These are phyloP conservation scores for Whitmania pigra DNA, from an alignment of 1,140 invertebrate species.

Conservation along the genomic window DNA sequence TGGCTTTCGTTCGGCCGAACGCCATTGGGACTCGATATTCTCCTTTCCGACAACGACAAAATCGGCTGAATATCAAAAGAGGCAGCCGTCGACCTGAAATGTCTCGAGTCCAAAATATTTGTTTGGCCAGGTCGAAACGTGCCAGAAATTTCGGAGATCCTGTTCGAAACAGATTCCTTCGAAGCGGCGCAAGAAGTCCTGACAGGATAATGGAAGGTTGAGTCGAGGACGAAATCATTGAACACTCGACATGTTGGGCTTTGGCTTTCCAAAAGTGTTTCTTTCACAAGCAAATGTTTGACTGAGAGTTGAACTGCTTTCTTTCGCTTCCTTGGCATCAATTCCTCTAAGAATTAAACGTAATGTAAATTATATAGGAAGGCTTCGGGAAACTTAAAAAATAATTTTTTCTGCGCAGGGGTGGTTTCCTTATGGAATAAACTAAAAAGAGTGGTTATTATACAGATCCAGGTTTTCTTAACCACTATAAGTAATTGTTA, in stretches of 20 bases:
- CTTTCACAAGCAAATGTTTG: neutral
- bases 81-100: neutral
- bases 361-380: too few species aligned
- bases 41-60: neutral
- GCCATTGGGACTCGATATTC: neutral
- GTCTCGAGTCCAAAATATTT: neutral
- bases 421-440: too few species aligned
- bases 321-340: neutral
- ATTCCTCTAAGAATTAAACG: neutral
- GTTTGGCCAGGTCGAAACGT: neutral
- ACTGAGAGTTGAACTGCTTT: neutral
- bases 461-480: too few species aligned
- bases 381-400: too few species aligned
- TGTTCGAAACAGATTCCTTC: neutral
- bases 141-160: neutral
- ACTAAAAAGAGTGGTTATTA: too few species aligned
- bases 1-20: neutral
- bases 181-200: neutral
- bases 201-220: neutral
- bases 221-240: too few species aligned
- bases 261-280: neutral
- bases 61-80: neutral
- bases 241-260: neutral
- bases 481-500: too few species aligned
- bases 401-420: too few species aligned